phyloP scores from a whole-genome alignment of 2,797 vertebrate genomes.

The Bucorvus abyssinicus region DNA sequence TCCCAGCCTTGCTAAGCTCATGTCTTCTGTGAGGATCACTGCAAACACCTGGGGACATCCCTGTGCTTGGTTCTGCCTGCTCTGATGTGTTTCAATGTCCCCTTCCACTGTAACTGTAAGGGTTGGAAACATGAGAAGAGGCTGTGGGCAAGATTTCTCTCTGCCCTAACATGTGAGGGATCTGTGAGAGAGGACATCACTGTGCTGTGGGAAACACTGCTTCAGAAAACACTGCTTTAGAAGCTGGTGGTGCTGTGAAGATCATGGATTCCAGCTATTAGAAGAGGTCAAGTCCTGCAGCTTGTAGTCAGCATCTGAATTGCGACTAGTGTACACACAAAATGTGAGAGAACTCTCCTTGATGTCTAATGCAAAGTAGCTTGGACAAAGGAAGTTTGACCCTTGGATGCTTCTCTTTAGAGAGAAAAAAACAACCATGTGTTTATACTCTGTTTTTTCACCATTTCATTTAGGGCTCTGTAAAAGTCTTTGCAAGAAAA shows the following conservation, averaged over 20 bases:
- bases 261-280: neutral
- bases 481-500: neutral
- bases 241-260: neutral
- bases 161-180: rapidly evolving
- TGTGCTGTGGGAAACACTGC: neutral
- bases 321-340: neutral
- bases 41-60: neutral
- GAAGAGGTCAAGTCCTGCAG: neutral
- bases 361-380: neutral
- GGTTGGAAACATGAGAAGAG: neutral
- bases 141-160: neutral
- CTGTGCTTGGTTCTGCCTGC: neutral
- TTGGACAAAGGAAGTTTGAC: neutral
- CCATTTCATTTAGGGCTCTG: neutral
- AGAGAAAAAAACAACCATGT: neutral
- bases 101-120: neutral
- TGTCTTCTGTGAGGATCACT: neutral
- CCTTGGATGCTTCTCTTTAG: neutral
- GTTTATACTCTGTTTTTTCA: neutral
- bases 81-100: neutral
- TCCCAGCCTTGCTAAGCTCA: neutral
- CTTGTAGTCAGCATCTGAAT: neutral
- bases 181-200: neutral
- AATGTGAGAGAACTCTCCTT: neutral
- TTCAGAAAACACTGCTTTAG: neutral